Evolutionary conservation across 2,888 invertebrate genomes (phyloP), one percentile per base, ranked within the genome.

Genomic region (Protodeltote pygarga): DNA sequence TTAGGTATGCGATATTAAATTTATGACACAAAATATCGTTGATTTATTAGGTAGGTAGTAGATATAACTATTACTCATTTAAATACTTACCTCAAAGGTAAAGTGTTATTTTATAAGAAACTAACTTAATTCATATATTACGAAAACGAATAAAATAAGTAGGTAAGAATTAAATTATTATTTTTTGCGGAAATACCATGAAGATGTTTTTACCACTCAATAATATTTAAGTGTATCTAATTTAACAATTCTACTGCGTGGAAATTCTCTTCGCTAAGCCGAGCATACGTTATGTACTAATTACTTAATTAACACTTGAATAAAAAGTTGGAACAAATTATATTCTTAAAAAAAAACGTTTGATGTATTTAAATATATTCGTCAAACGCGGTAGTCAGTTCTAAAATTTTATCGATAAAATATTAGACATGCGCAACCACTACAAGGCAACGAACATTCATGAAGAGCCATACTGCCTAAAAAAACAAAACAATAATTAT

Each of bases 401-500:
- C 25, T 17, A 27, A 28, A 25, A 21, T 50, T 38, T 45, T 67
- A 67, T 67, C 67, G 67, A 67, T 65, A 67, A 33, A 38, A 49
- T 48, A 29, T 29, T 32, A 38, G 3, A 23, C 19, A 27, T 17
- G 21, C 17, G 49, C 50, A 65, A 67, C 28, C 67, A 48, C 65
- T 67, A 65, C 5, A 16, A 16, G 2, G 28, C 46, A 51, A 54
- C 48, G 45, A 33, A 25, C 34, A 41, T 17, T n/a, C 21, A 29
- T 24, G 9, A 16, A 39, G 23, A 47, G 23, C 31, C 52, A 54
- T 1, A 31, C 25, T 50, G 35, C 35, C 15, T 41, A 41, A 65
- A 41, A 62, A 50, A 50, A 53, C 38, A 61, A 70, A 69, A 68
- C 44, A 68, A 53, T 63, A 64, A 71, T 71, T 58, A 54, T 20